These are phyloP conservation scores for Peromyscus maniculatus DNA, from an alignment of 2,113 vertebrate genomes.

Conservation along the genomic window DNA sequence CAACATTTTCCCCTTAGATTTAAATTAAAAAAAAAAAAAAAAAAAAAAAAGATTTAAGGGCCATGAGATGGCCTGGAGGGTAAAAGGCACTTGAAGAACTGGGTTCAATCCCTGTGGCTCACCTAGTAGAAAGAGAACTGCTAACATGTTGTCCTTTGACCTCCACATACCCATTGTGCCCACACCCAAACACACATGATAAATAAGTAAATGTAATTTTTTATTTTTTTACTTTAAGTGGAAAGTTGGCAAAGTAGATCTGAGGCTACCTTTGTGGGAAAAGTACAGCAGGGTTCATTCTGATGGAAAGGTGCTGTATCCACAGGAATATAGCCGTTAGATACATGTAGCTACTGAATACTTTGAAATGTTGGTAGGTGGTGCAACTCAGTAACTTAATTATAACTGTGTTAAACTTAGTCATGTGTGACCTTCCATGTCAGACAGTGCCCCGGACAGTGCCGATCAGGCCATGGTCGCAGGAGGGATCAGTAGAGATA, in stretches of 20 bases:
- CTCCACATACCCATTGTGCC: background rate
- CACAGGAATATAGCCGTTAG: background rate
- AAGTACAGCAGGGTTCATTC: background rate
- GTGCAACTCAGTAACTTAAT: conserved; percentile 48
- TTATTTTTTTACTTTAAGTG: too few relatives aligned
- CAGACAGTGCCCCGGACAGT: background rate
- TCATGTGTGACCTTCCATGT: background rate
- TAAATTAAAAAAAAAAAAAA: background rate
- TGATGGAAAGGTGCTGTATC: background rate
- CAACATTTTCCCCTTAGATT: background rate
- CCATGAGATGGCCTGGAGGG: background rate
- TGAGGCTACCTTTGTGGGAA: conserved; percentile 34
- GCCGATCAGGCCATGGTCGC: background rate
- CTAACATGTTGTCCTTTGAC: background rate
- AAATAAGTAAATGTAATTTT: background rate
- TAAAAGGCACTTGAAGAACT: background rate
- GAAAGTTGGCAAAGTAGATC: background rate
- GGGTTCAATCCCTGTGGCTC: background rate
- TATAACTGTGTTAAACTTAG: background rate
- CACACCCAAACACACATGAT: background rate
- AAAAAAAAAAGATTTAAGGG: background rate
- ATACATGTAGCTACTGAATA: conserved; percentile 7
- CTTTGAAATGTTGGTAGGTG: conserved; percentile 61
- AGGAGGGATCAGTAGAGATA: background rate
- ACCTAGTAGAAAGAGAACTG: background rate